These are phyloP conservation scores for Hartigia nigra DNA, from an alignment of 2,888 invertebrate species.

Conservation along the genomic window DNA sequence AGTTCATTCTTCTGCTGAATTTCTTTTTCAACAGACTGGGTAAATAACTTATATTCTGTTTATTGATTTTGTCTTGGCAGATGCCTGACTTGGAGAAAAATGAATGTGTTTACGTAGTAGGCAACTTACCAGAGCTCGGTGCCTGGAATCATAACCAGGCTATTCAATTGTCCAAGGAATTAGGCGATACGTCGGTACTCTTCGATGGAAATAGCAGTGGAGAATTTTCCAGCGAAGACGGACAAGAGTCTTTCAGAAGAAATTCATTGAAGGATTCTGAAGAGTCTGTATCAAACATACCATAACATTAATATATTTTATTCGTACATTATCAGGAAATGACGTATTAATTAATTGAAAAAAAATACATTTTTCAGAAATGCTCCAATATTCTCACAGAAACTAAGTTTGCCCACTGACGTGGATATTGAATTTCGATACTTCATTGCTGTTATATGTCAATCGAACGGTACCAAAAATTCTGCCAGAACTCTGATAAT, in stretches of 20 bases:
- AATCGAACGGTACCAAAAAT: slow-evolving; percentile 67
- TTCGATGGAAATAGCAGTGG: slow-evolving; percentile 51
- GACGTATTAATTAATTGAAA: background rate
- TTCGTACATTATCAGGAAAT: background rate
- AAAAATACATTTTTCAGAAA: slow-evolving; percentile 45
- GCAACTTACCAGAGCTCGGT: slow-evolving; percentile 61
- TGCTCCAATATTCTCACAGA: slow-evolving; percentile 65
- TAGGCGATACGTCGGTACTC: slow-evolving; percentile 42
- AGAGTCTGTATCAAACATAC: slow-evolving; percentile 44
- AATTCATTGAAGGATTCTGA: slow-evolving; percentile 43
- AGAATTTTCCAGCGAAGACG: slow-evolving; percentile 45
- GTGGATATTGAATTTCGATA: slow-evolving; percentile 80
- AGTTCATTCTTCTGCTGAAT: background rate
- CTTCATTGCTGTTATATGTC: slow-evolving; percentile 77
- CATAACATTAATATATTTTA: slow-evolving; percentile 1
- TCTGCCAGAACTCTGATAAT: slow-evolving; percentile 70
- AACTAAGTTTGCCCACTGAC: slow-evolving; percentile 75
- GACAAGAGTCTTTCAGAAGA: slow-evolving; percentile 44
- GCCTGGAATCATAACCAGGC: slow-evolving; percentile 64
- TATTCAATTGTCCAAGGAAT: slow-evolving; percentile 56
- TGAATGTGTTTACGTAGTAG: slow-evolving; percentile 61
- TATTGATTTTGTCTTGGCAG: slow-evolving; percentile 31
- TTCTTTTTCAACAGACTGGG: background rate
- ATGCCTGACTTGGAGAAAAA: slow-evolving; percentile 58
- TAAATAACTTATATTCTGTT: slow-evolving; percentile 4